phyloP scores from a whole-genome alignment of 1,140 invertebrate species.

The Apis cerana region DNA sequence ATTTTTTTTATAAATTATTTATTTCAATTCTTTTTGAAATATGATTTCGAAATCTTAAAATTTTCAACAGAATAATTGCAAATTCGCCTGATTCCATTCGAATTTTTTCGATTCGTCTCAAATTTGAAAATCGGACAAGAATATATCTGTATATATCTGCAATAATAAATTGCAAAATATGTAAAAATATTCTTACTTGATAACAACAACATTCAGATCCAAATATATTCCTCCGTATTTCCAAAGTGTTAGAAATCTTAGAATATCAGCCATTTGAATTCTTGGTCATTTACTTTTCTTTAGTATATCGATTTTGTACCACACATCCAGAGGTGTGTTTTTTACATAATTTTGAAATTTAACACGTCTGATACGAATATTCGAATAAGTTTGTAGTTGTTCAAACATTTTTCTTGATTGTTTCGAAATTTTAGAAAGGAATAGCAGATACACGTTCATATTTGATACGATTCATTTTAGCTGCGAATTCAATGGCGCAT shows the following conservation, averaged over 20 bases:
- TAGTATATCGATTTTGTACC: constrained; percentile 82
- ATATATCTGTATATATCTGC: too few relatives aligned
- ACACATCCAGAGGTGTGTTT: constrained; percentile 84
- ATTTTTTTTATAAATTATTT: too few relatives aligned
- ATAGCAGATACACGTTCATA: constrained; percentile 82
- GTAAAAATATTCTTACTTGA: constrained; percentile 73
- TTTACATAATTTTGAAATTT: constrained; percentile 81
- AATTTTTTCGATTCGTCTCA: too few relatives aligned
- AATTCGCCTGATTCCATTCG: too few relatives aligned
- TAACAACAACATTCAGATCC: constrained; percentile 88
- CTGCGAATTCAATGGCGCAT: constrained; percentile 86
- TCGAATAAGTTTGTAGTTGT: constrained; percentile 79
- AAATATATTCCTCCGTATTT: constrained; percentile 90
- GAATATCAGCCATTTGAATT: constrained; percentile 85
- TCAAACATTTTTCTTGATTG: constrained; percentile 73
- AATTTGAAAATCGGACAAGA: too few relatives aligned
- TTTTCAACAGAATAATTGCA: too few relatives aligned
- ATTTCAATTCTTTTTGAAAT: too few relatives aligned
- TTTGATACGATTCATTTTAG: constrained; percentile 83
- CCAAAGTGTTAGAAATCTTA: constrained; percentile 87
- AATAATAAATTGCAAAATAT: too few relatives aligned
- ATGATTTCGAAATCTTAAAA: too few relatives aligned
- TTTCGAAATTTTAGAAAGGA: constrained; percentile 77
- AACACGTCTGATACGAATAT: constrained; percentile 81
- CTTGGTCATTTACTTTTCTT: constrained; percentile 81